These are phyloP conservation scores for Eulemur rufifrons DNA, from an alignment of 2,113 vertebrate genomes.

Conservation along the genomic window DNA sequence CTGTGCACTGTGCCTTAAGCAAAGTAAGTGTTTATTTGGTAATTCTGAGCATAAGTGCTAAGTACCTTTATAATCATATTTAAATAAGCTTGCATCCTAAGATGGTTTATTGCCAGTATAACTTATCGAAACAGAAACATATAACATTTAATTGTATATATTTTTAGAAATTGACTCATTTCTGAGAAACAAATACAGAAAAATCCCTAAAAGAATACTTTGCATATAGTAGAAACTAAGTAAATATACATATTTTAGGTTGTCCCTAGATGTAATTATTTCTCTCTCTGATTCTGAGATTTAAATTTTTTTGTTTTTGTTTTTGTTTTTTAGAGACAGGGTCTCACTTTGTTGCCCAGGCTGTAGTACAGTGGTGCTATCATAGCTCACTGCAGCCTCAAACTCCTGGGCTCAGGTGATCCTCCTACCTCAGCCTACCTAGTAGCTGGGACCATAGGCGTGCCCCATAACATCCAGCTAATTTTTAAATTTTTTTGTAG, in stretches of 20 bases:
- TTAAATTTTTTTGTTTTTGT: background rate
- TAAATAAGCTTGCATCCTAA: background rate
- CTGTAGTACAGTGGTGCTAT: no score
- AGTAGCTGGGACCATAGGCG: no score
- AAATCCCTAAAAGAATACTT: background rate
- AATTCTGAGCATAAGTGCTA: background rate
- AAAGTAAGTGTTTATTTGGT: background rate
- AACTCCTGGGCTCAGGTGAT: no score
- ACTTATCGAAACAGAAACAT: background rate
- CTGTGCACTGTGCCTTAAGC: background rate
- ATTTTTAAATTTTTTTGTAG: background rate
- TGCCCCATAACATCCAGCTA: no score
- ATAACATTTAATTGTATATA: background rate
- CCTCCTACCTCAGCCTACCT: no score
- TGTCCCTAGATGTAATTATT: background rate
- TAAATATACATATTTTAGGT: background rate
- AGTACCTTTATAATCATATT: background rate
- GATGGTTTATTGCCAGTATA: background rate
- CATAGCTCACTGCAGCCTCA: no score
- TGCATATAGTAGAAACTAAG: background rate
- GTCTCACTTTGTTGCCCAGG: no score
- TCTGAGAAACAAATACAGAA: background rate
- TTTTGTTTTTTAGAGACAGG: no score
- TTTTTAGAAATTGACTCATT: conserved; percentile 4
- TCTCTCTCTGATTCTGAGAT: background rate